These are phyloP conservation scores for Perognathus longimembris DNA, from an alignment of 2,113 vertebrate genomes.

Conservation along the genomic window DNA sequence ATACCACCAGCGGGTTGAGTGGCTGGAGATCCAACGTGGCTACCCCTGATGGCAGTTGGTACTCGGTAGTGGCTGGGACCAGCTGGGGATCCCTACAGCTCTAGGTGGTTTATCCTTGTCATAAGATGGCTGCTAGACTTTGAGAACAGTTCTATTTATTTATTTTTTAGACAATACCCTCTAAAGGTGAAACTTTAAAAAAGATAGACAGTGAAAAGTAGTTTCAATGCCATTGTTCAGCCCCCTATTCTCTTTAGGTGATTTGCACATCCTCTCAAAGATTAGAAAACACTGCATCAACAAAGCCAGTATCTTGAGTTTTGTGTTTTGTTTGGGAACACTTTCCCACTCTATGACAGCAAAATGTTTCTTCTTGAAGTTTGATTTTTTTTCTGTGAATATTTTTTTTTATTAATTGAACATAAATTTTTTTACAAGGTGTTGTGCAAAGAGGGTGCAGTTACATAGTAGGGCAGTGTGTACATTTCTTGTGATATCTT, in stretches of 20 bases:
- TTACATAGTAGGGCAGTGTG: no score
- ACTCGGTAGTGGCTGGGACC: not conserved
- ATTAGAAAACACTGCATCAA: not conserved
- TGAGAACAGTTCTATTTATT: conserved; percentile 27
- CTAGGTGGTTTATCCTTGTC: not conserved
- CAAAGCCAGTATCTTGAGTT: not conserved
- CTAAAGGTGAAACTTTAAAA: conserved; percentile 29
- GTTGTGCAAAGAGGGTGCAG: no score
- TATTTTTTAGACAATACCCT: not conserved
- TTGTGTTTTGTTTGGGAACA: conserved; percentile 37
- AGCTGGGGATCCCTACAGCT: not conserved
- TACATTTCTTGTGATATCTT: no score
- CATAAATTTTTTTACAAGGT: no score
- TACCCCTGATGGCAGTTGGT: not conserved
- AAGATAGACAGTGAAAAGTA: not conserved
- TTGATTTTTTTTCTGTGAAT: not conserved
- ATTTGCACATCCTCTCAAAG: not conserved
- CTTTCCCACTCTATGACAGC: not conserved
- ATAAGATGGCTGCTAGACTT: not conserved
- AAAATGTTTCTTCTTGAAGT: not conserved
- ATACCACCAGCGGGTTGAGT: not conserved
- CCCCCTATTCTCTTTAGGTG: not conserved
- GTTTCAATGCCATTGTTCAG: not conserved
- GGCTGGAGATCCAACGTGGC: not conserved
- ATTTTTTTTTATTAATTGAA: no score